A percentile compares a stretch with the other conserved stretches of the same genome.
These are phyloP conservation scores for Phyllostomus discolor DNA, from an alignment of 2,113 vertebrate genomes.

Conservation along the genomic window DNA sequence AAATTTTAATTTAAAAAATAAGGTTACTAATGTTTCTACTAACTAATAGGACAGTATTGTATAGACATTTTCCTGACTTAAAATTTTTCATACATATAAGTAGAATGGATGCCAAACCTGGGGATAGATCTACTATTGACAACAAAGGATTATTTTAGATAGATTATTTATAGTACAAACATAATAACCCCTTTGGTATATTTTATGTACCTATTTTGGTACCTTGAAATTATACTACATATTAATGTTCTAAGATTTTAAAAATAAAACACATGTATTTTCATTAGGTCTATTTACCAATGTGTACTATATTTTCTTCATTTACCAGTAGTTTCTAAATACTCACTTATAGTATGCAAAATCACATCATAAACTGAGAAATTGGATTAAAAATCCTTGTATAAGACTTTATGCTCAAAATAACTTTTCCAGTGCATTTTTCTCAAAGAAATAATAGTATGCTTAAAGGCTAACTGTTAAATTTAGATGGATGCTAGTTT, in stretches of 20 bases:
- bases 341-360: not conserved
- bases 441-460: slow-evolving; percentile 27
- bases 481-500: not conserved
- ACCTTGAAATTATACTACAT: slow-evolving; percentile 3
- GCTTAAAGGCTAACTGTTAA: not conserved
- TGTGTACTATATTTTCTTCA: not conserved
- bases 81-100: not conserved
- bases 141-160: not conserved
- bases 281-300: not conserved
- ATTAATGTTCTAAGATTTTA: not conserved
- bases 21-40: slow-evolving; percentile 6
- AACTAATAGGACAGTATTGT: not conserved
- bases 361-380: slow-evolving; percentile 17
- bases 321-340: not conserved
- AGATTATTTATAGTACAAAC: slow-evolving; percentile 13
- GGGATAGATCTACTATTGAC: not conserved
- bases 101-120: not conserved
- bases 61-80: slow-evolving; percentile 13
- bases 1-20: slow-evolving; percentile 19
- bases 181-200: not conserved
- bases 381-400: not conserved
- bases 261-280: slow-evolving; percentile 4
- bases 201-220: not conserved
- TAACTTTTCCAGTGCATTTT: not conserved
- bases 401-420: not conserved